A percentile compares a stretch with the other conserved stretches of the same genome.
phyloP scores from a whole-genome alignment of 2,797 vertebrate species.

The Sternarchorhynchus goeldii region DNA sequence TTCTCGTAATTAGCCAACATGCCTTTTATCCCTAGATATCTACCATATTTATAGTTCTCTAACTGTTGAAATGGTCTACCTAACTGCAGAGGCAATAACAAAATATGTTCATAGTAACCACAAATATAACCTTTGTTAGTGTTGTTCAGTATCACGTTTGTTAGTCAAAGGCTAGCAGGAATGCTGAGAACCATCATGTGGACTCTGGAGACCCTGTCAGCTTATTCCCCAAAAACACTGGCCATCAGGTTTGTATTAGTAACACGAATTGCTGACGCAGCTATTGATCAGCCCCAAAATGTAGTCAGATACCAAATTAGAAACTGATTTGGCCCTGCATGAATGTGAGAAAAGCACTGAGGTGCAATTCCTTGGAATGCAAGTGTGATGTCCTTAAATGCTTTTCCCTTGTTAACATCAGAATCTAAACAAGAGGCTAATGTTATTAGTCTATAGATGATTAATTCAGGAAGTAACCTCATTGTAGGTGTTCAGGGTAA shows the following conservation, averaged over 20 bases:
- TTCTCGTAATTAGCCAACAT: not conserved
- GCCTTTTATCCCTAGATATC: not conserved
- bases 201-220: not conserved
- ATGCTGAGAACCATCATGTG: not conserved
- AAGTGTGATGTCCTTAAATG: conserved; percentile 8
- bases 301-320: too few species aligned
- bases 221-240: not conserved
- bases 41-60: too few species aligned
- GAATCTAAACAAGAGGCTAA: conserved; percentile 2
- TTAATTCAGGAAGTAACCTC: not conserved
- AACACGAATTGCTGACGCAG: not conserved
- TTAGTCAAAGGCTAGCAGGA: not conserved
- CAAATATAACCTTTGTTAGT: not conserved
- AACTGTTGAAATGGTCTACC: too few species aligned
- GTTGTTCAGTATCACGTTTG: not conserved
- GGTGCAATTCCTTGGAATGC: conserved; percentile 10
- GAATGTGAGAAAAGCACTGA: not conserved
- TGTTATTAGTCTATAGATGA: not conserved
- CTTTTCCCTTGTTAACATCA: conserved; percentile 3
- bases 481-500: not conserved
- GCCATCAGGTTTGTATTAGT: not conserved
- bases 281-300: too few species aligned
- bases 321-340: not conserved
- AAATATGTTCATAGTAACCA: too few species aligned
- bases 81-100: too few species aligned